Percentiles rank a stretch among this genome's conserved stretches.
Evolutionary conservation across 2,888 invertebrate species (phyloP).

Genomic region (Gryllus longicercus): DNA sequence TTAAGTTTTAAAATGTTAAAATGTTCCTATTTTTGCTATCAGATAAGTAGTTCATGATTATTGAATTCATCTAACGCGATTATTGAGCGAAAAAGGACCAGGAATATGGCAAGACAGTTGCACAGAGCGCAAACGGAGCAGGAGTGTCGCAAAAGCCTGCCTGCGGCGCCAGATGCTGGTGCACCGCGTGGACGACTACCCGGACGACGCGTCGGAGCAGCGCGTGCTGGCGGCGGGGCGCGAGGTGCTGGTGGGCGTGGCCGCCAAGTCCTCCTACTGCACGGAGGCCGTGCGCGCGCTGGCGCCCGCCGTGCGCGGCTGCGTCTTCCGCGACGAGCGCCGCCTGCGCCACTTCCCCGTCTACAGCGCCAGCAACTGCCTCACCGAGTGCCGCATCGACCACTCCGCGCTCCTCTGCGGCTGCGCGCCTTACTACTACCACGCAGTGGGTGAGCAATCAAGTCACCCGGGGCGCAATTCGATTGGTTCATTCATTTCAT

Average conservation of each 20-base stretch:
- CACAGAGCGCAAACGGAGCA: no score
- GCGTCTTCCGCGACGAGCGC: neutral
- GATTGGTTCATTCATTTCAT: no score
- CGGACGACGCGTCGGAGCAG: neutral
- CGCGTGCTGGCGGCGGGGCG: neutral
- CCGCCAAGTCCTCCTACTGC: neutral
- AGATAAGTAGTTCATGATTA: no score
- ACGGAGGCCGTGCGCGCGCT: slow-evolving; percentile 1
- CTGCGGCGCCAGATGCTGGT: neutral
- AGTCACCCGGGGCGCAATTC: no score
- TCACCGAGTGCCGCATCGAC: neutral
- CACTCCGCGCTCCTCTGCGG: neutral
- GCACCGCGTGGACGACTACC: slow-evolving; percentile 2
- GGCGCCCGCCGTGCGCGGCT: neutral
- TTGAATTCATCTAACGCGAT: no score
- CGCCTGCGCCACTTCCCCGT: neutral
- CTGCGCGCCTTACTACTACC: neutral
- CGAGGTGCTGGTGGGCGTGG: neutral
- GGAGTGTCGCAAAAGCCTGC: neutral
- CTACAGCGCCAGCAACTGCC: slow-evolving; percentile 8
- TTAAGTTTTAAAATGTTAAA: no score
- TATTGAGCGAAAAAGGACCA: no score
- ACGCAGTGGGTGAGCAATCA: neutral
- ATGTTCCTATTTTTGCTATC: no score
- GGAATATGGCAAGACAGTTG: no score